Conservation (phyloP, 2,113 vertebrate species). For the Microcebus griseorufus region DNA sequence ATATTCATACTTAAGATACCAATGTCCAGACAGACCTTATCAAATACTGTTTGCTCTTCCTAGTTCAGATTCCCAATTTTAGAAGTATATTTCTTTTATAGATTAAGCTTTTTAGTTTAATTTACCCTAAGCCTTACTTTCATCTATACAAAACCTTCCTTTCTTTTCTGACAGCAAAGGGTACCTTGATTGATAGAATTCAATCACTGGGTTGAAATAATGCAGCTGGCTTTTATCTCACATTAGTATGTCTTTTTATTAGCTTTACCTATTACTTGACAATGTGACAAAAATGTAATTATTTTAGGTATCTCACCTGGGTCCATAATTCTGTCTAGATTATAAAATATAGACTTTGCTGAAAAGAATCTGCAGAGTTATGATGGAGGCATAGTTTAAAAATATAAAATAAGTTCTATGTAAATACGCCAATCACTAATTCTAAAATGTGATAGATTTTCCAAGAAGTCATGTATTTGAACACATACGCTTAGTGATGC, state of each 20-base stretch:
- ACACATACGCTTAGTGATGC: neutral
- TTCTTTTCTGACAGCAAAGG: constrained; percentile 73
- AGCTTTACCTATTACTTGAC: constrained; percentile 64
- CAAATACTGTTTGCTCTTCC: constrained; percentile 57
- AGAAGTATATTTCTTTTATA: constrained; percentile 71
- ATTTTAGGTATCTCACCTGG: constrained; percentile 59
- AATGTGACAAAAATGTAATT: constrained; percentile 65
- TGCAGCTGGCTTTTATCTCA: constrained; percentile 75
- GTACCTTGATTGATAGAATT: constrained; percentile 82
- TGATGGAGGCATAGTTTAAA: neutral
- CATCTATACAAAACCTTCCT: constrained; percentile 46
- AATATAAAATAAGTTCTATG: neutral
- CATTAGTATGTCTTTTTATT: constrained; percentile 75
- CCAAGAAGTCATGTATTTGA: neutral
- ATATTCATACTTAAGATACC: constrained; percentile 72
- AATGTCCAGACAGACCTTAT: constrained; percentile 83
- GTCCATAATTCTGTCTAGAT: constrained; percentile 5
- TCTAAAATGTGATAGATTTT: neutral
- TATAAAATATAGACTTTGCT: neutral
- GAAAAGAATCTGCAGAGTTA: constrained; percentile 42
- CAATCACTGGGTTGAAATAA: constrained; percentile 75
- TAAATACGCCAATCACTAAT: neutral
- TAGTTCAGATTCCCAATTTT: constrained; percentile 64
- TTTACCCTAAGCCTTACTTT: constrained; percentile 64
- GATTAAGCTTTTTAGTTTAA: constrained; percentile 75